Percentiles rank a stretch among this genome's conserved stretches.
phyloP scores from a whole-genome alignment of 2,888 invertebrate species.

The Gymnoscelis rufifasciata region DNA sequence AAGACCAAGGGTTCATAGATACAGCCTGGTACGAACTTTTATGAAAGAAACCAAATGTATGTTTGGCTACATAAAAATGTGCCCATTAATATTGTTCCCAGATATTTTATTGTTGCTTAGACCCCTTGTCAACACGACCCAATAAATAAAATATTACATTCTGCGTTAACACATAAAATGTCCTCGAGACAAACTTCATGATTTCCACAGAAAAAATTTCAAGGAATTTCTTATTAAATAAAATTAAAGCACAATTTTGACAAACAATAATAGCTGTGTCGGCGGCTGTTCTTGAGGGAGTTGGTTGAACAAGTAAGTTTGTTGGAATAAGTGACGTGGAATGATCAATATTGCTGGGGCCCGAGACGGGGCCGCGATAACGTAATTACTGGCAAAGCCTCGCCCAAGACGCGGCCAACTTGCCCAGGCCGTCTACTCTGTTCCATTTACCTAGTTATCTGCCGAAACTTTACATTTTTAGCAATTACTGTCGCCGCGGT shows the following conservation, averaged over 20 bases:
- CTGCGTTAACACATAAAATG: constrained; percentile 6
- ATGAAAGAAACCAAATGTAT: constrained; percentile 8
- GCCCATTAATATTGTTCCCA: constrained; percentile 2
- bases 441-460: constrained; percentile 30
- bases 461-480: constrained; percentile 24
- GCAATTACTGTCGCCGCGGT: constrained; percentile 17
- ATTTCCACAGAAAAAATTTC: constrained; percentile 21
- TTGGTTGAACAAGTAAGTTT: constrained; percentile 47
- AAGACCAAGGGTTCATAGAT: constrained; percentile 8
- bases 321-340: constrained; percentile 56
- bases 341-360: constrained; percentile 60
- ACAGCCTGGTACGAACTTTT: constrained; percentile 16
- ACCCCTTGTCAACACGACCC: constrained; percentile 1
- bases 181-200: constrained; percentile 5
- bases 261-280: constrained; percentile 34
- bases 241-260: constrained; percentile 30
- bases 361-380: constrained; percentile 53
- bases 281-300: constrained; percentile 33
- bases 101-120: constrained; percentile 4
- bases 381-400: constrained; percentile 56
- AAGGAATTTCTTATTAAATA: constrained; percentile 31
- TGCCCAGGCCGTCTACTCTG: constrained; percentile 33
- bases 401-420: constrained; percentile 42
- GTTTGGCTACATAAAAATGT: constrained; percentile 3
- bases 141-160: constrained; percentile 8